These are phyloP conservation scores for Myotis vivesi DNA, from an alignment of 2,797 vertebrate species.

Conservation along the genomic window DNA sequence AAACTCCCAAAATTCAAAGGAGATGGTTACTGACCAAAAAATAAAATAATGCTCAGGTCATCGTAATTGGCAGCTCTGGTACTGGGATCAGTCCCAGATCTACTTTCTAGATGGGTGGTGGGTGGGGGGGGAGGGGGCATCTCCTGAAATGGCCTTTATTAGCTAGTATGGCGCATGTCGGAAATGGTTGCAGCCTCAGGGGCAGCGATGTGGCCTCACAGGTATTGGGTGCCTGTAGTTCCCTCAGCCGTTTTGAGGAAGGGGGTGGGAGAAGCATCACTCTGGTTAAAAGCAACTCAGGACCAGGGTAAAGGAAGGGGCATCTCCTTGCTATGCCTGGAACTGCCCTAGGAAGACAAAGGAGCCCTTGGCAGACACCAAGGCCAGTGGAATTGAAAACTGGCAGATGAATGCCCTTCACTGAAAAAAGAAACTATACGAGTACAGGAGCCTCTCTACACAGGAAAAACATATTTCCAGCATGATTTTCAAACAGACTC, in stretches of 20 bases:
- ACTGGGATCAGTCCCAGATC: too few species aligned
- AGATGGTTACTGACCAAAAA: slow-evolving; percentile 37
- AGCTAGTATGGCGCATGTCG: background rate
- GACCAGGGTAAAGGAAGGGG: slow-evolving; percentile 36
- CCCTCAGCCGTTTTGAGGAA: background rate
- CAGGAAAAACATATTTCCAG: slow-evolving; percentile 35
- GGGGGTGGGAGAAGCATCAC: background rate
- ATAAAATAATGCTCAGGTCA: slow-evolving; percentile 61
- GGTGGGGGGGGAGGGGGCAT: background rate
- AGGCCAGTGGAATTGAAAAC: background rate
- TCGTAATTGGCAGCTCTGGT: slow-evolving; percentile 34
- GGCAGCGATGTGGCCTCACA: background rate
- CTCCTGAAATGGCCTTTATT: background rate
- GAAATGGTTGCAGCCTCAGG: background rate
- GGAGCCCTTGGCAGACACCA: slow-evolving; percentile 14
- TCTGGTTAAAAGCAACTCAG: slow-evolving; percentile 38
- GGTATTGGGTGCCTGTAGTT: background rate
- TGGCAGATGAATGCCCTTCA: slow-evolving; percentile 38
- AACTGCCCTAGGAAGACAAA: slow-evolving; percentile 46
- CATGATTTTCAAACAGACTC: slow-evolving; percentile 39
- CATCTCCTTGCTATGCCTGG: slow-evolving; percentile 30
- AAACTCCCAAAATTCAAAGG: slow-evolving; percentile 36
- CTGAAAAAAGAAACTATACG: background rate
- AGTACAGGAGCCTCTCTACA: background rate
- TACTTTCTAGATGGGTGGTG: background rate